Base-by-base conservation (phyloP, 2,888 invertebrate genomes). In the Brachypalpus laphriformis region DNA sequence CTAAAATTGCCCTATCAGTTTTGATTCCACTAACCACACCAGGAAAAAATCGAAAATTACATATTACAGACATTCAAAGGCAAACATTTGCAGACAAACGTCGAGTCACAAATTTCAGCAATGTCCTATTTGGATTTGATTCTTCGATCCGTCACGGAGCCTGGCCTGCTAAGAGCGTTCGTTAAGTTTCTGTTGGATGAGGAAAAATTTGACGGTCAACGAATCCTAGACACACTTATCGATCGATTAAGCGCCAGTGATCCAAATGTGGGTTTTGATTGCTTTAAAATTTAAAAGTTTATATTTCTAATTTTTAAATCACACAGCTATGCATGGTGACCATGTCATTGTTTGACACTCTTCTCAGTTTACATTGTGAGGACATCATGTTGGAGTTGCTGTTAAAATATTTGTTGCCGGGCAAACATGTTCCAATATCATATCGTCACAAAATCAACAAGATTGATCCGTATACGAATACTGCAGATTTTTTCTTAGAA, bases 371-470 rank as follows among this genome's bases (percentile, higher is more conserved):
- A 82, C 97, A 98, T 92, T 98, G 98, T 92, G 99, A 99, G 92
- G 99, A 99, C 91, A 95, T 99, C 54, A 97, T 99, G 97, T 93
- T 98, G 88, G 98, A 98, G 90, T 93, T 99, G 59, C 94, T 98
- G 56, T 95, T 97, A 90, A 97, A 97, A 90, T 95, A 98, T 90
- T 93, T 99, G 87, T 93, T 95, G 88, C 96, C 96, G 0, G 96
- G 96, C 89, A 94, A 95, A 16, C 97, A 97, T 92, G 94, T 97
- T 22, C 92, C 92, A 47, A 93, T 96, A 71, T 96, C 96, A n/a
- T 96, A 97, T 92, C 93, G 95, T 77, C 93, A 94, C 88, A 93
- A 95, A 88, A 93, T 96, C 65, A 93, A 94, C 86, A 95, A 95
- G 89, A 92, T 95, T 59, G 96, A 97, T 92, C 94, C 95, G 0